Percentiles rank a stretch among this genome's conserved stretches.
Evolutionary conservation across 1,140 invertebrate species (phyloP).

Genomic region (Trachymyrmex septentrionalis): DNA sequence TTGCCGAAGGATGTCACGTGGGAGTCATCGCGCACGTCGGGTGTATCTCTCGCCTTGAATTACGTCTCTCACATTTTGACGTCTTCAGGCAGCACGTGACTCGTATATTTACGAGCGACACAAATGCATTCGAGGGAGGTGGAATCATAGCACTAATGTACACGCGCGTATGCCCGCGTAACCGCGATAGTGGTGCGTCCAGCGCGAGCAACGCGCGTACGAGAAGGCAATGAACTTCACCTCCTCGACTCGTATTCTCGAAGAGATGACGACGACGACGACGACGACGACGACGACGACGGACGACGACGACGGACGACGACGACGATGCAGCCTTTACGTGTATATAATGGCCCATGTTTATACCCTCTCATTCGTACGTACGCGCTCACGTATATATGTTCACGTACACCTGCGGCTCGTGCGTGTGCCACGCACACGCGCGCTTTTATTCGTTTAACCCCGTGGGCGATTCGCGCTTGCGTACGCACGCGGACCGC

Average conservation of each 20-base stretch:
- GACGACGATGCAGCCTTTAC: slow-evolving; percentile 81
- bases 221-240: slow-evolving; percentile 87
- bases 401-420: slow-evolving; percentile 71
- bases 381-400: slow-evolving; percentile 47
- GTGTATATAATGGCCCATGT: slow-evolving; percentile 85
- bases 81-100: slow-evolving; percentile 83
- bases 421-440: slow-evolving; percentile 71
- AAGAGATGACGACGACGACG: slow-evolving; percentile 62
- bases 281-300: slow-evolving; percentile 6
- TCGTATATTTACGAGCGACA: slow-evolving; percentile 84
- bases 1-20: slow-evolving; percentile 56
- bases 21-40: slow-evolving; percentile 62
- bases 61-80: slow-evolving; percentile 80
- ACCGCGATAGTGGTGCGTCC: slow-evolving; percentile 64
- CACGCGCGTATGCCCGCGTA: slow-evolving; percentile 64
- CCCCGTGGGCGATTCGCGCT: slow-evolving; percentile 50
- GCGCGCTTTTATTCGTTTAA: slow-evolving; percentile 70
- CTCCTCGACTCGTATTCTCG: slow-evolving; percentile 78
- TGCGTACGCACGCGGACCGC: slow-evolving; percentile 23
- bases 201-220: slow-evolving; percentile 66
- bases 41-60: slow-evolving; percentile 66
- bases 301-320: slow-evolving; percentile 69
- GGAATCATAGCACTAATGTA: slow-evolving; percentile 18
- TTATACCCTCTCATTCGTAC: slow-evolving; percentile 80
- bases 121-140: slow-evolving; percentile 65